phyloP scores from a whole-genome alignment of 2,113 vertebrate species.

The Erythrolamprus reginae region DNA sequence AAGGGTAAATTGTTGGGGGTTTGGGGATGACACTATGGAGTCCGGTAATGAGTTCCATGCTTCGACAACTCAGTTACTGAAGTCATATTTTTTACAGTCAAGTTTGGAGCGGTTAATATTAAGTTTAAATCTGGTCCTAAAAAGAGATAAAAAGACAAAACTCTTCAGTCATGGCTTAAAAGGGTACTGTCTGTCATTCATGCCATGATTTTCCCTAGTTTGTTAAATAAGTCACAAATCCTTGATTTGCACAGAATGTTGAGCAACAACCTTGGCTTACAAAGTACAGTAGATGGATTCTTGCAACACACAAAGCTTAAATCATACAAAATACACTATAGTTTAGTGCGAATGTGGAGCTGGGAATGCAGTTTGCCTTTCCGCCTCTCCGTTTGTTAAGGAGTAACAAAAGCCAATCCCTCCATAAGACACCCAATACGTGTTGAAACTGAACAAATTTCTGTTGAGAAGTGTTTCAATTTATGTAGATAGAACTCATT shows the following conservation, averaged over 20 bases:
- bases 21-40: too few species aligned
- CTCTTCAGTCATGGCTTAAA: background rate
- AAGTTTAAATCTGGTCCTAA: background rate
- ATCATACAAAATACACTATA: background rate
- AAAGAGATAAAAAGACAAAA: background rate
- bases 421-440: background rate
- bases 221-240: background rate
- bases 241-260: background rate
- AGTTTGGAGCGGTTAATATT: too few species aligned
- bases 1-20: too few species aligned
- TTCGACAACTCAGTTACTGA: too few species aligned
- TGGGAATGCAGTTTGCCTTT: background rate
- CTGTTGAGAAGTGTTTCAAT: background rate
- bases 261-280: background rate
- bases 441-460: background rate
- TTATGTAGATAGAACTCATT: background rate
- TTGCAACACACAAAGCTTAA: background rate
- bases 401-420: background rate
- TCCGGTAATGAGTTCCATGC: too few species aligned
- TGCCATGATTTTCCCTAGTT: background rate
- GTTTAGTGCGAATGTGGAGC: background rate
- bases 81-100: too few species aligned
- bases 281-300: background rate
- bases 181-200: background rate
- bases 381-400: background rate